phyloP scores from a whole-genome alignment of 2,888 invertebrate genomes.

The Hermodice carunculata region DNA sequence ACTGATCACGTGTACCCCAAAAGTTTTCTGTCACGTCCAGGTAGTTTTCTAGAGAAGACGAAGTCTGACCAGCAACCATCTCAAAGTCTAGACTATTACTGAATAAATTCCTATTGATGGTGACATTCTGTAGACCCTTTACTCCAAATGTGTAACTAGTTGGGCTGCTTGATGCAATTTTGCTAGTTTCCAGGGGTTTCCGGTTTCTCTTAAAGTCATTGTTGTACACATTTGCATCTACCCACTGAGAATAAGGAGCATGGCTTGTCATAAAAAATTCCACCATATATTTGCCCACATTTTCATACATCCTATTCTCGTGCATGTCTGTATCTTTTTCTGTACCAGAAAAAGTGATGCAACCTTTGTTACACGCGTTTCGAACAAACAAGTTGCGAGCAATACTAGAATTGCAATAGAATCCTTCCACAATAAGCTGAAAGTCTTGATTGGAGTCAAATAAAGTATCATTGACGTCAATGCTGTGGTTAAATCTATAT shows the following conservation, averaged over 20 bases:
- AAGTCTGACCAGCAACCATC: constrained; percentile 86
- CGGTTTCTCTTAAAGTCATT: constrained; percentile 56
- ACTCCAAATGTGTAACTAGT: constrained; percentile 85
- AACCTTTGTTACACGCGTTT: constrained; percentile 79
- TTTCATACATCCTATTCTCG: constrained; percentile 83
- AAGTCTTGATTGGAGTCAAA: constrained; percentile 90
- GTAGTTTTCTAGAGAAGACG: constrained; percentile 87
- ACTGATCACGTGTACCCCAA: constrained; percentile 89
- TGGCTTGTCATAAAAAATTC: constrained; percentile 92
- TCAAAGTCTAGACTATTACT: constrained; percentile 80
- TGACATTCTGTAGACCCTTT: constrained; percentile 94
- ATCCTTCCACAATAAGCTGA: constrained; percentile 88
- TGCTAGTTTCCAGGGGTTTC: background rate
- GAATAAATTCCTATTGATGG: constrained; percentile 89
- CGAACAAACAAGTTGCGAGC: constrained; percentile 86
- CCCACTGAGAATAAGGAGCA: constrained; percentile 82
- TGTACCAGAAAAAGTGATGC: constrained; percentile 81
- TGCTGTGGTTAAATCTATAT: constrained; percentile 76
- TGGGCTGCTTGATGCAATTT: constrained; percentile 48
- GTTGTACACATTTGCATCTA: constrained; percentile 37
- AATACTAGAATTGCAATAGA: constrained; percentile 91
- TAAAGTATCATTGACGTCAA: constrained; percentile 88
- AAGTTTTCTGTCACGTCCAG: constrained; percentile 94
- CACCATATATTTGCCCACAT: constrained; percentile 85
- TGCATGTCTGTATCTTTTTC: constrained; percentile 92